A percentile compares a stretch with the other conserved stretches of the same genome.
Conservation (phyloP, 2,888 invertebrate species). For the Sarcophaga subvicina region DNA sequence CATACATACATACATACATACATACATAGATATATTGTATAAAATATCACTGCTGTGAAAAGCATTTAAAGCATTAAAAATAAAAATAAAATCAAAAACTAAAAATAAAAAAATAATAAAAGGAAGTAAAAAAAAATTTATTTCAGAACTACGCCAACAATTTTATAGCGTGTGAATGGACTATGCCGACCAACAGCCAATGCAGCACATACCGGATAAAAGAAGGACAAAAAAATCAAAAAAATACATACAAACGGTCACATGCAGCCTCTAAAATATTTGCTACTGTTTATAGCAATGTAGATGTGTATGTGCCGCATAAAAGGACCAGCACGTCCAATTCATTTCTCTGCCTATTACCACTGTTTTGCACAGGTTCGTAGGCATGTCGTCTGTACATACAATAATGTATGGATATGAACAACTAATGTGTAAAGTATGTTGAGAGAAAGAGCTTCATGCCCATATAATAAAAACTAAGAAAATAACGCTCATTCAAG, state of each 20-base stretch:
- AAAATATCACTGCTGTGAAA: constrained; percentile 48
- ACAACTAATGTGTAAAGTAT: too few relatives aligned
- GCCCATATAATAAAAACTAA: too few relatives aligned
- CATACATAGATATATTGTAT: not conserved
- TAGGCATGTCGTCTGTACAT: too few relatives aligned
- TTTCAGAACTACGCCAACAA: constrained; percentile 65
- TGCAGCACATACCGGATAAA: constrained; percentile 69
- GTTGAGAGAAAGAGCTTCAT: too few relatives aligned
- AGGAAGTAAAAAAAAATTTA: constrained; percentile 21
- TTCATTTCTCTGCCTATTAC: too few relatives aligned
- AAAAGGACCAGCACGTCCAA: too few relatives aligned
- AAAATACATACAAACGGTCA: constrained; percentile 55
- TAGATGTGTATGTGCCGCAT: too few relatives aligned
- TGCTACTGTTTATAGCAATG: not conserved
- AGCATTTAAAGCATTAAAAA: constrained; percentile 57
- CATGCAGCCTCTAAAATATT: constrained; percentile 65
- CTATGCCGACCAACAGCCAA: constrained; percentile 56
- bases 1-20: not conserved
- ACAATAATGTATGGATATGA: too few relatives aligned
- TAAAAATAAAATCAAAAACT: not conserved
- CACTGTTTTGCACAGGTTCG: too few relatives aligned
- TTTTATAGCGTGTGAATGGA: constrained; percentile 67
- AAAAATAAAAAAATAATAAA: not conserved
- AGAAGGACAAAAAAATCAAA: constrained; percentile 33
- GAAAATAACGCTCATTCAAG: too few relatives aligned